phyloP scores from a whole-genome alignment of 2,113 vertebrate species.

The Proteles cristata region DNA sequence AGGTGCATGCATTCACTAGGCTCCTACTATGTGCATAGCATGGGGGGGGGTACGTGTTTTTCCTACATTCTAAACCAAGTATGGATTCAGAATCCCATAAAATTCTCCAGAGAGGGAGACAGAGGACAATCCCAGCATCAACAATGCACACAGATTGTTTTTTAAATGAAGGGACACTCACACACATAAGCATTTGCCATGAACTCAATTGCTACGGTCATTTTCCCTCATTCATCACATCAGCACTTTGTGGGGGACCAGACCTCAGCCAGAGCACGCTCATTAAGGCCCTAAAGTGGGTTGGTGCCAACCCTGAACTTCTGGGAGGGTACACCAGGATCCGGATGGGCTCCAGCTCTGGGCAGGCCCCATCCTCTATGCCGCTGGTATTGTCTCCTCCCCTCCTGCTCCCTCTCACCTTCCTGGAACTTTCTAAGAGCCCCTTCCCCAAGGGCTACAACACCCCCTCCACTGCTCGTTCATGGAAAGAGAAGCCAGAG shows the following conservation, averaged over 20 bases:
- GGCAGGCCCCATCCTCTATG: not conserved
- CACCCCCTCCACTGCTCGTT: not conserved
- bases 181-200: not conserved
- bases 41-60: not conserved
- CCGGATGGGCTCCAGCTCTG: not conserved
- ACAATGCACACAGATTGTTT: not conserved
- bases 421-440: not conserved
- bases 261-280: not conserved
- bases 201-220: not conserved
- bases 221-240: not conserved
- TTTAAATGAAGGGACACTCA: not conserved
- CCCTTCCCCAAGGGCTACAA: not conserved
- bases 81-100: not conserved
- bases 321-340: accelerated
- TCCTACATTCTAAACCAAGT: not conserved
- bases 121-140: not conserved
- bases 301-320: not conserved
- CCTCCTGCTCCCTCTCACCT: not conserved
- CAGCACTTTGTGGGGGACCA: not conserved
- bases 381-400: accelerated
- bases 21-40: not conserved
- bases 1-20: not conserved
- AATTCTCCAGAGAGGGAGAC: not conserved
- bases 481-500: not conserved
- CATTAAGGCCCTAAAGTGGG: not conserved